A percentile compares a stretch with the other conserved stretches of the same genome.
Conservation (phyloP, 2,113 vertebrate genomes). For the Ginglymostoma cirratum region DNA sequence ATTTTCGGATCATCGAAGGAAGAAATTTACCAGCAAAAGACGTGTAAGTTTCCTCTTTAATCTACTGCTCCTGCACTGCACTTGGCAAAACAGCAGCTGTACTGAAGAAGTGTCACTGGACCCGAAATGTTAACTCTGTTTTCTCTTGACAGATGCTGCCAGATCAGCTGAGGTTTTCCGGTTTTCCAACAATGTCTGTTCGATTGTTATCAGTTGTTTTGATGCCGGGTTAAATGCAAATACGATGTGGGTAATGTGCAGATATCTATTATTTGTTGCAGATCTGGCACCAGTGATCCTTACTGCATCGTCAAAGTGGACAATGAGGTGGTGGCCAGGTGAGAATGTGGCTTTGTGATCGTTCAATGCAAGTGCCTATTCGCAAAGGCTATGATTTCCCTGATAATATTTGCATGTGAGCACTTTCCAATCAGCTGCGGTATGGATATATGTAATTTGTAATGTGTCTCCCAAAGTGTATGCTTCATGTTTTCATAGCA, state of each 20-base stretch:
- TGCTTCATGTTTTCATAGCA: background rate
- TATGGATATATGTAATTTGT: background rate
- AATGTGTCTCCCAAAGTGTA: background rate
- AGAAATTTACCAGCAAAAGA: constrained; percentile 82
- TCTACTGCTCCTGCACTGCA: background rate
- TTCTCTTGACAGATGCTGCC: too few species aligned
- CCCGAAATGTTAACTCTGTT: too few species aligned
- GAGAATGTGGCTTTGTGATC: constrained; percentile 40
- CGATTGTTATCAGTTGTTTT: background rate
- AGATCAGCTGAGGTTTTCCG: too few species aligned
- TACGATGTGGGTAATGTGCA: background rate
- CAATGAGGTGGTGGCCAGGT: constrained; percentile 85
- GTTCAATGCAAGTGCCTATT: background rate
- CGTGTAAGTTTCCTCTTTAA: constrained; percentile 61
- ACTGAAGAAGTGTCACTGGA: too few species aligned
- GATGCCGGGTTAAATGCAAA: background rate
- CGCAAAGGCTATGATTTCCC: background rate
- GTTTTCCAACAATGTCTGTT: too few species aligned
- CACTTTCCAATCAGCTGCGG: background rate
- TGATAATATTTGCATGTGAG: background rate
- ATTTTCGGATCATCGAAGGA: constrained; percentile 80
- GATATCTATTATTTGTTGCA: constrained; percentile 42
- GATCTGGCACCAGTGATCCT: constrained; percentile 81
- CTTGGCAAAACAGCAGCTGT: background rate
- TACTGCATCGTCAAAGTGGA: constrained; percentile 86